Base-by-base conservation (phyloP, 2,888 invertebrate genomes). In the Sipunculus nudus region DNA sequence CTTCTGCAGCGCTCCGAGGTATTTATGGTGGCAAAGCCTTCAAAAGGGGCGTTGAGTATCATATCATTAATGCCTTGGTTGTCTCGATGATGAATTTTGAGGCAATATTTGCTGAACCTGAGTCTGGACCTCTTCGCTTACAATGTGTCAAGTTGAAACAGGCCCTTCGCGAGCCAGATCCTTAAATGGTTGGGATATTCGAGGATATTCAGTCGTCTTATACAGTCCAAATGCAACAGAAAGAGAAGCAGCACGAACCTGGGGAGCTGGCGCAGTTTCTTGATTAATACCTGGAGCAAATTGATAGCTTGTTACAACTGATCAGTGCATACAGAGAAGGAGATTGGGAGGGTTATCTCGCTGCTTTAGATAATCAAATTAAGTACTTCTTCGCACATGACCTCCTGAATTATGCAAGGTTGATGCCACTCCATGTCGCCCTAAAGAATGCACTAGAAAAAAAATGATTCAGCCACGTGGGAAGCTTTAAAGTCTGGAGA, bases 21-120 rank as follows among this genome's bases (percentile, higher is more conserved):
- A 61, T 56, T 8, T 56, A 25, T 39, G 50, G 50, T 38, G 56
- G 56, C 32, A 61, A 61, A 23, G 59, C 59, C 8, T 63, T 54
- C 59, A 55, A 61, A 38, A n/a, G 54, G 55, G 63, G 59, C 39
- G 16, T 63, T 32, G 62, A 63, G 25, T 61, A 56, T 21, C 32
- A 59, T 29, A 25, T 41, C 23, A 53, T 4, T 6, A 53, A 25
- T 21, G 41, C 26, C 41, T 19, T 53, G n/a, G 41, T 41, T 10
- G 41, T 53, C 29, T n/a, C 26, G 53, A 41, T 41, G 28, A n/a
- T 53, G 41, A 10, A n/a, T n/a, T 53, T 40, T 6, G 53, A 41
- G 3, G 53, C 25, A 1, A 41, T 53, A 6, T 41, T 41, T 6
- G 23, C 5, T 28, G n/a, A n/a, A 6, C 23, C 19, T 21, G 40